Base-by-base conservation (phyloP, 2,113 vertebrate species). In the Gobiocypris rarus region DNA sequence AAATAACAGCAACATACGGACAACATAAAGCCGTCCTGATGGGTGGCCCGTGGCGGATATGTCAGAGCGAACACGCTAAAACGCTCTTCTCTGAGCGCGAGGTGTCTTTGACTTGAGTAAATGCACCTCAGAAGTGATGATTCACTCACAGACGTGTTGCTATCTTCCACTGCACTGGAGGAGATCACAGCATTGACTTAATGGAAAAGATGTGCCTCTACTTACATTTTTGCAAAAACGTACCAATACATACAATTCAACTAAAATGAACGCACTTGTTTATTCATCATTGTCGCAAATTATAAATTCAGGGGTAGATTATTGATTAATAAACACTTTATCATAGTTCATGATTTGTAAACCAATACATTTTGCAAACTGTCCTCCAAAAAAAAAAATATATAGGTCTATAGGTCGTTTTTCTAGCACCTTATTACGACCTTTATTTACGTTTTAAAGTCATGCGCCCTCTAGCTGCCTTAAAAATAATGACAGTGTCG, bases 31-130 rank as follows among this genome's bases (percentile, higher is more conserved):
- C 28, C 31, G 28, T 65, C 19, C 31, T 74, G 81, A 83, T 71
- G 43, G 80, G 75, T 84, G 38, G 71, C 87, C 67, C 5, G 15
- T 48, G 79, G 71, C 3, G 15, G 69, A 61, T 81, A 38, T 77
- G 63, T 81, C 81, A 28, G 45, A 67, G 56, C 43, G 17, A 34
- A 79, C 41, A 5, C 10, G 28, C n/a, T 70, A 76, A 78, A 84
- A 75, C 79, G 41, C 61, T 63, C 54, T 70, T 70, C 67, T 70
- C 67, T 48, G 24, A 48, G 52, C n/a, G 65, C 77, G 19, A 75
- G 58, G 34, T 48, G 48, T 34, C 50, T 34, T 84, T 45, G 65
- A 34, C 31, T 67, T 22, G 15, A 73, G 15, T 81, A 54, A 43
- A 70, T 38, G n/a, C 63, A 58, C 41, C 73, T 71, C 52, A 86